Conservation (phyloP, 2,888 invertebrate genomes). For the Caenorhabditis auriculariae region DNA sequence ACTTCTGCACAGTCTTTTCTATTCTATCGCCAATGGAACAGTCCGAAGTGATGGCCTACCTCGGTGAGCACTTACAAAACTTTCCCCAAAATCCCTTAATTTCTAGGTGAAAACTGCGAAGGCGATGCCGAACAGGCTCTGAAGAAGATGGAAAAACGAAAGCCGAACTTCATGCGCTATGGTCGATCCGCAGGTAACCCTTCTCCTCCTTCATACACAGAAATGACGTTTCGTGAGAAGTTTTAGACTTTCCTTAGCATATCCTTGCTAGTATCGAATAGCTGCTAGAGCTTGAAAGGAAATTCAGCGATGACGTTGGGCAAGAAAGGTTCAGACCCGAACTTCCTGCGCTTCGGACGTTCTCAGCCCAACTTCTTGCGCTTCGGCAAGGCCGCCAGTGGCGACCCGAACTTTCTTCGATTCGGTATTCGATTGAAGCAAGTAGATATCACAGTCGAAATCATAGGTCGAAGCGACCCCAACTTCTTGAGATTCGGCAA, state of each 20-base stretch:
- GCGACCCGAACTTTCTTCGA: constrained; percentile 59
- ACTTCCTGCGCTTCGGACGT: constrained; percentile 56
- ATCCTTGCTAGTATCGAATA: not conserved
- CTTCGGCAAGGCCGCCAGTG: constrained; percentile 54
- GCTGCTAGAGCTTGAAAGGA: no score
- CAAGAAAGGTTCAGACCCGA: constrained; percentile 54
- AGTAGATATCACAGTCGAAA: not conserved
- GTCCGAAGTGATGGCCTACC: constrained; percentile 42
- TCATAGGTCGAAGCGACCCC: constrained; percentile 48
- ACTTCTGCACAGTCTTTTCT: constrained; percentile 53
- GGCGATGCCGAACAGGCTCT: constrained; percentile 48
- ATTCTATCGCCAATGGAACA: constrained; percentile 54
- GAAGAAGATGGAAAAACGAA: constrained; percentile 57
- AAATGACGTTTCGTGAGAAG: not conserved
- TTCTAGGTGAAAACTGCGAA: constrained; percentile 52
- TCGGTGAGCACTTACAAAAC: constrained; percentile 24
- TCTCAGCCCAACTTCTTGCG: constrained; percentile 59
- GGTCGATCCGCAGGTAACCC: constrained; percentile 51
- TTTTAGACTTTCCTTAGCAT: constrained; percentile 3
- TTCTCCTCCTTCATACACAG: not conserved
- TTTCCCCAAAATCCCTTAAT: not conserved
- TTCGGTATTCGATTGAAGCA: constrained; percentile 28
- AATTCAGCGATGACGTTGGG: no score
- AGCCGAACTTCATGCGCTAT: constrained; percentile 61
- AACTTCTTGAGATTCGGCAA: constrained; percentile 59